A percentile compares a stretch with the other conserved stretches of the same genome.
phyloP scores from a whole-genome alignment of 2,113 vertebrate species.

The Poicephalus meyeri region DNA sequence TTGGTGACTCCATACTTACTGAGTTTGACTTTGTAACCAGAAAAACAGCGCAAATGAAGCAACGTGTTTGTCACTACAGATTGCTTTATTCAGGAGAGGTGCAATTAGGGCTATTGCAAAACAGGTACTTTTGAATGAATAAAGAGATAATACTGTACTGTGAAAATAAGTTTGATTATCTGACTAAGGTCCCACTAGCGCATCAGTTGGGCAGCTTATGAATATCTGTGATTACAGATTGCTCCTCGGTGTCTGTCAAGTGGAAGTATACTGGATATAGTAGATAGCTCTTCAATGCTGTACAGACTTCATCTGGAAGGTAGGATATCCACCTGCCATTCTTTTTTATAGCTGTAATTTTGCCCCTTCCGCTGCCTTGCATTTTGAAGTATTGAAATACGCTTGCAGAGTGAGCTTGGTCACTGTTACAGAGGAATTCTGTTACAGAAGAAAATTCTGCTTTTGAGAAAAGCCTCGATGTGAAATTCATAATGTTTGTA shows the following conservation, averaged over 20 bases:
- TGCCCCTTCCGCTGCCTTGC: background rate
- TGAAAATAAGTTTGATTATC: background rate
- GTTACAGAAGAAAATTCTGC: background rate
- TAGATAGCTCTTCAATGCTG: slow-evolving; percentile 88
- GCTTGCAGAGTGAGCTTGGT: background rate
- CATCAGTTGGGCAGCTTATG: background rate
- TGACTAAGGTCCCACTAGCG: background rate
- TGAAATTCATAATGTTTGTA: background rate
- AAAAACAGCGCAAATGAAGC: background rate
- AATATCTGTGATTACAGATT: slow-evolving; percentile 73
- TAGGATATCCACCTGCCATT: slow-evolving; percentile 35
- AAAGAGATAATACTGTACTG: background rate
- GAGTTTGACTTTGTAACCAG: background rate
- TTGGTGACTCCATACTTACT: background rate
- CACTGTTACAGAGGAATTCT: background rate
- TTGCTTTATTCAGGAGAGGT: background rate
- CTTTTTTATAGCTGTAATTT: background rate
- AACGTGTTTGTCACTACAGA: background rate
- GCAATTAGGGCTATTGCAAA: background rate
- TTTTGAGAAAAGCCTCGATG: background rate
- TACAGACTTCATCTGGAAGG: slow-evolving; percentile 93
- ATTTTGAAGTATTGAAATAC: background rate
- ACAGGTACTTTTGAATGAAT: background rate
- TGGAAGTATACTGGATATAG: slow-evolving; percentile 84
- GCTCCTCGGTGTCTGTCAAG: slow-evolving; percentile 66